A percentile compares a stretch with the other conserved stretches of the same genome.
Conservation (phyloP, 2,113 vertebrate species). For the Menura novaehollandiae region DNA sequence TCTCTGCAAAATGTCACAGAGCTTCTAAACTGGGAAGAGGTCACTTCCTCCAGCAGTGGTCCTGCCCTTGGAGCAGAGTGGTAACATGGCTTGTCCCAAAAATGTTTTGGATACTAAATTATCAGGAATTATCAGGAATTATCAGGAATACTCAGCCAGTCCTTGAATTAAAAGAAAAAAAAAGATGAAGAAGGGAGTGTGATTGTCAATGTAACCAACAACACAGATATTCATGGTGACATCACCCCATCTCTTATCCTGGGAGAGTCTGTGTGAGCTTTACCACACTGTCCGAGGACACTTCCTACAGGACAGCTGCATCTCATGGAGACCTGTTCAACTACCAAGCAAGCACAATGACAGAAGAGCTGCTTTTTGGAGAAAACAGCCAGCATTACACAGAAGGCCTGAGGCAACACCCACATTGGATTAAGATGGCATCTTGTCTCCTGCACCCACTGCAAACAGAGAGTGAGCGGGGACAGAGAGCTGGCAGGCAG, state of each 20-base stretch:
- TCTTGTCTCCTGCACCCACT: neutral
- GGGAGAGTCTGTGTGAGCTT: neutral
- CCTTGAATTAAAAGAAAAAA: neutral
- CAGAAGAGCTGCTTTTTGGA: neutral
- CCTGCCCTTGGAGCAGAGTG: neutral
- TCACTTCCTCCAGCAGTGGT: neutral
- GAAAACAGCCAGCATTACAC: neutral
- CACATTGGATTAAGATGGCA: neutral
- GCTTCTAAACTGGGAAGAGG: neutral
- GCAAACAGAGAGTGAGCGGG: accelerated
- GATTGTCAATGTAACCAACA: neutral
- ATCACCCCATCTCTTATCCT: neutral
- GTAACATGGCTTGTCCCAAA: neutral
- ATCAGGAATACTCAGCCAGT: neutral
- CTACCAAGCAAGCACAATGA: neutral
- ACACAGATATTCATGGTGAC: neutral
- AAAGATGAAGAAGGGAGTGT: neutral
- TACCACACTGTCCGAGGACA: neutral
- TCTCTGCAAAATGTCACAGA: neutral
- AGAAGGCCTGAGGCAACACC: neutral
- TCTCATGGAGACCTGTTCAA: neutral
- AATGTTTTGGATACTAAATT: neutral
- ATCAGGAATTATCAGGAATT: neutral
- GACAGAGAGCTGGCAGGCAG: neutral
- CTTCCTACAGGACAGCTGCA: neutral